Evolutionary conservation across 2,888 invertebrate genomes (phyloP).

Genomic region (Epistrophe grossulariae): DNA sequence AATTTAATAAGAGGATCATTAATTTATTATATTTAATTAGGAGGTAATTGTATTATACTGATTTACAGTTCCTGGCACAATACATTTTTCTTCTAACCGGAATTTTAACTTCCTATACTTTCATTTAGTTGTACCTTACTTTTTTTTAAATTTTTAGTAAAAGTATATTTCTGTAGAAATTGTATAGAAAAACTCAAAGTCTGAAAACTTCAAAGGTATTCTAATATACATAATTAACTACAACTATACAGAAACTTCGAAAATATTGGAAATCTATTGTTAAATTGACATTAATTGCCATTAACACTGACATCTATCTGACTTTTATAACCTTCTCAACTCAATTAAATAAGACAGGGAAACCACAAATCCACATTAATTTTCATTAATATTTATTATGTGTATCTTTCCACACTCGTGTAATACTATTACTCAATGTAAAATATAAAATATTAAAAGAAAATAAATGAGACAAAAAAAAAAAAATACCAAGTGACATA

Average conservation of each 20-base stretch:
- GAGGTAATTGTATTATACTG: no score
- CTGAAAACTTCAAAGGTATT: background rate
- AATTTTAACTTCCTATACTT: no score
- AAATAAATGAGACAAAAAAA: background rate
- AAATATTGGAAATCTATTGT: background rate
- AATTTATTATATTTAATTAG: no score
- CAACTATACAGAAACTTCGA: background rate
- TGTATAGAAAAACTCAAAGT: background rate
- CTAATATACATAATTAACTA: background rate
- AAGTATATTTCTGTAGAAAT: no score
- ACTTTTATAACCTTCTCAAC: slow-evolving; percentile 28
- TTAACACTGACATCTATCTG: background rate
- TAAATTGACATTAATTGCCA: slow-evolving; percentile 8
- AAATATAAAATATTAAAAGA: background rate
- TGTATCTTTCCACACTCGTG: slow-evolving; percentile 7
- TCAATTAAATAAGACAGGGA: slow-evolving; percentile 7
- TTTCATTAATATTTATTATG: slow-evolving; percentile 16
- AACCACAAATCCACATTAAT: slow-evolving; percentile 17
- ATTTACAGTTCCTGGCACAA: no score
- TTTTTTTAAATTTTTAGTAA: no score
- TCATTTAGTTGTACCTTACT: no score
- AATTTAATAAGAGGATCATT: no score
- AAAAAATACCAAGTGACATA: slow-evolving; percentile 32
- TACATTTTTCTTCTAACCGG: no score
- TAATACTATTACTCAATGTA: background rate